Conservation (phyloP, 2,113 vertebrate species). For the Pantherophis guttatus region DNA sequence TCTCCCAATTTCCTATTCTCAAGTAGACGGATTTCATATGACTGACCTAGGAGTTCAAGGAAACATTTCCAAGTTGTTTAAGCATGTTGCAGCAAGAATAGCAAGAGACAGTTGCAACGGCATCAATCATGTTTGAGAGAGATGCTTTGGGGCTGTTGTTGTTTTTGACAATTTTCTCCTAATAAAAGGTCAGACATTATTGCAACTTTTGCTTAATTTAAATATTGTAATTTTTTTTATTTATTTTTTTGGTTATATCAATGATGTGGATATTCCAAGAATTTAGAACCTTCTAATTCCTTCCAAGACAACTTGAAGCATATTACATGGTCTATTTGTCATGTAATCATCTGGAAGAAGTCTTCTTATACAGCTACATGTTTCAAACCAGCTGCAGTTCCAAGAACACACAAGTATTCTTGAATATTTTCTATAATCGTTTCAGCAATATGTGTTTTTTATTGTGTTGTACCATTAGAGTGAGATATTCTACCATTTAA, state of each 20-base stretch:
- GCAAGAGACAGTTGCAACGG: slow-evolving; percentile 65
- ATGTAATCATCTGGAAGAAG: not conserved
- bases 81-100: slow-evolving; percentile 70
- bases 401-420: not conserved
- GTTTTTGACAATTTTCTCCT: slow-evolving; percentile 50
- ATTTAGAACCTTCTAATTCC: not conserved
- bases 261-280: not conserved
- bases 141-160: slow-evolving; percentile 54
- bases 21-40: slow-evolving; percentile 95
- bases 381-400: not conserved
- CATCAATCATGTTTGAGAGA: slow-evolving; percentile 65
- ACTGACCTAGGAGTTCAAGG: slow-evolving; percentile 82
- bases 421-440: not conserved
- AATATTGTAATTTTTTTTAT: slow-evolving; percentile 17
- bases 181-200: slow-evolving; percentile 36
- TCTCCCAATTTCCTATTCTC: slow-evolving; percentile 93
- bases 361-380: not conserved
- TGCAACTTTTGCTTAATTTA: slow-evolving; percentile 29
- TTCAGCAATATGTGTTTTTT: not conserved
- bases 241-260: slow-evolving; percentile 11
- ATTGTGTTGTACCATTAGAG: not conserved
- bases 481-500: not conserved
- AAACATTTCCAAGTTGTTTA: slow-evolving; percentile 70
- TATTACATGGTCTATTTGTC: not conserved
- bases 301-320: not conserved